Evolutionary conservation across 2,888 invertebrate genomes (phyloP).

Genomic region (Crocallis elinguaria): DNA sequence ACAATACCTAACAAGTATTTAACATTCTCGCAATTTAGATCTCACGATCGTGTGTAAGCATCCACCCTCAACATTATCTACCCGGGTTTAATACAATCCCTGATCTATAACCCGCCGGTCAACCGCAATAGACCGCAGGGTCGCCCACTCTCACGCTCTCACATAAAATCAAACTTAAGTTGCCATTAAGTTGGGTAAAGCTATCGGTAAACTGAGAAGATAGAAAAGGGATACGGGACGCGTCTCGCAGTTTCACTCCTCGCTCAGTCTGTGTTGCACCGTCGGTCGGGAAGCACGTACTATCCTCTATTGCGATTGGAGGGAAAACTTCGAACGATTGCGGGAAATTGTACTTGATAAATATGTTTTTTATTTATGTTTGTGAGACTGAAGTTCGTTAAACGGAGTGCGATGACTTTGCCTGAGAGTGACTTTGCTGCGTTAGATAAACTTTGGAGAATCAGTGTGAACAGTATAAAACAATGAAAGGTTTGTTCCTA

Average conservation of each 20-base stretch:
- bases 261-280: conserved; percentile 56
- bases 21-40: conserved; percentile 24
- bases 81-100: conserved; percentile 30
- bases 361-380: conserved; percentile 27
- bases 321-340: conserved; percentile 69
- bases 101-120: conserved; percentile 39
- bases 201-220: conserved; percentile 24
- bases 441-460: conserved; percentile 40
- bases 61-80: conserved; percentile 25
- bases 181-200: conserved; percentile 44
- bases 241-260: conserved; percentile 33
- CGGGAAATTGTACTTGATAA: conserved; percentile 31
- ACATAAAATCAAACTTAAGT: conserved; percentile 56
- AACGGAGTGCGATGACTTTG: conserved; percentile 46
- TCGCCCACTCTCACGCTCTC: conserved; percentile 36
- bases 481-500: conserved; percentile 64
- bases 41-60: conserved; percentile 23
- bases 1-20: not conserved
- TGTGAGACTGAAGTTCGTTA: conserved; percentile 54
- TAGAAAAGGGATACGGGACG: conserved; percentile 31
- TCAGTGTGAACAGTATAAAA: conserved; percentile 47
- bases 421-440: conserved; percentile 38
- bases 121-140: conserved; percentile 32
- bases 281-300: conserved; percentile 50
- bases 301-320: conserved; percentile 45